These are phyloP conservation scores for Meloe dianella DNA, from an alignment of 2,888 invertebrate genomes.

Conservation along the genomic window DNA sequence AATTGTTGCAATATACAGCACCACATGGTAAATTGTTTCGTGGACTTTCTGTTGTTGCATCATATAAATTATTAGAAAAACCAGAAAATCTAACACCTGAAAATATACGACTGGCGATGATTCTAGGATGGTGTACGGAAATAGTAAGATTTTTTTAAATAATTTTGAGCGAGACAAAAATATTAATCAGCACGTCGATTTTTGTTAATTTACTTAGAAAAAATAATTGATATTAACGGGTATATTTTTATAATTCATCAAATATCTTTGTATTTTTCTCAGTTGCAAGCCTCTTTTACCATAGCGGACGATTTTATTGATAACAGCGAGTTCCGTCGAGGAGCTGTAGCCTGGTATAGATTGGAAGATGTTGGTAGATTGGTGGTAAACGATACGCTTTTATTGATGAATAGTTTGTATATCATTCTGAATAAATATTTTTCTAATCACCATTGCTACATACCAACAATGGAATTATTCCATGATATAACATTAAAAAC, in stretches of 20 bases:
- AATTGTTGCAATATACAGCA: conserved; percentile 81
- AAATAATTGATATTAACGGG: too few relatives aligned
- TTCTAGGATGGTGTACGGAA: conserved; percentile 95
- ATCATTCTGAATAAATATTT: conserved; percentile 70
- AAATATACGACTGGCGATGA: conserved; percentile 77
- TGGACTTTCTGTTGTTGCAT: conserved; percentile 74
- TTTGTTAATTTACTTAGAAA: too few relatives aligned
- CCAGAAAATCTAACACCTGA: conserved; percentile 75
- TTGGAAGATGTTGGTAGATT: conserved; percentile 72
- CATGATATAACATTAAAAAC: conserved; percentile 81
- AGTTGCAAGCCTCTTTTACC: conserved; percentile 89
- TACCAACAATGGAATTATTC: conserved; percentile 80
- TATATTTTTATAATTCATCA: too few relatives aligned
- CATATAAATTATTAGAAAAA: conserved; percentile 76
- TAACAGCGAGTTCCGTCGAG: conserved; percentile 78
- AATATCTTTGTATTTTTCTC: conserved; percentile 48
- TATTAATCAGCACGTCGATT: too few relatives aligned
- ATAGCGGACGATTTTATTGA: conserved; percentile 94
- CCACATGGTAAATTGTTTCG: conserved; percentile 88
- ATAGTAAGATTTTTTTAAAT: conserved; percentile 66
- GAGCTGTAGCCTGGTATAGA: conserved; percentile 90
- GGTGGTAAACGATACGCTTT: conserved; percentile 85
- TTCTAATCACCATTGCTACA: conserved; percentile 67
- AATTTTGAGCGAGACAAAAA: too few relatives aligned
- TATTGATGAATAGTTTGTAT: conserved; percentile 81